Conservation (phyloP, 2,797 vertebrate species). For the Merluccius polli region DNA sequence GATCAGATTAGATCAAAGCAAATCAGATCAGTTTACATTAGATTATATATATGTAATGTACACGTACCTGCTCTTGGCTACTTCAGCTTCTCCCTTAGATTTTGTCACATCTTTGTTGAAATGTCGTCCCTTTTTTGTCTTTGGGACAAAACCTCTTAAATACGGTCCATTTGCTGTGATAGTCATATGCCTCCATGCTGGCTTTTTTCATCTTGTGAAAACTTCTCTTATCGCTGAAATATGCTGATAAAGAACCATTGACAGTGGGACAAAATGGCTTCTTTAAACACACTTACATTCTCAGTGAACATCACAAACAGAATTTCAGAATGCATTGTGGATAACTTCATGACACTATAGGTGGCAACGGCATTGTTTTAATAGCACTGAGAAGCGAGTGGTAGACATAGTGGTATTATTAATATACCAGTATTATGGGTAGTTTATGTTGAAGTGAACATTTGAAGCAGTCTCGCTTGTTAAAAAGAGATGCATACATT, state of each 20-base stretch:
- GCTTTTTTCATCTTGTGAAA: background rate
- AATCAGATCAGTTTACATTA: no score
- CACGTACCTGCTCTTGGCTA: constrained; percentile 15
- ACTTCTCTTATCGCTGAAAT: constrained; percentile 3
- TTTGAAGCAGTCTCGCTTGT: background rate
- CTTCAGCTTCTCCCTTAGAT: background rate
- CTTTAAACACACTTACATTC: background rate
- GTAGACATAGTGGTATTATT: background rate
- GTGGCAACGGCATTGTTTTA: background rate
- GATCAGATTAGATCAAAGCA: background rate
- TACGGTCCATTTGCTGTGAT: constrained; percentile 20
- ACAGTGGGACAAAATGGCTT: background rate
- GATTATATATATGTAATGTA: no score
- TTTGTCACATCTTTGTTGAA: background rate
- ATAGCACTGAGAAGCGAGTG: background rate
- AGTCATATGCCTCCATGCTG: constrained; percentile 4
- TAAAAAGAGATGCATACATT: background rate
- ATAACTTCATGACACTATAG: background rate
- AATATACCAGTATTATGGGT: background rate
- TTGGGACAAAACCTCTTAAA: constrained; percentile 18
- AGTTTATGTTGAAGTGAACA: background rate
- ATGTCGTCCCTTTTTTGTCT: background rate
- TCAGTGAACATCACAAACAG: background rate
- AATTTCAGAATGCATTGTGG: background rate
- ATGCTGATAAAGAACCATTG: background rate